These are phyloP conservation scores for Pocota personata DNA, from an alignment of 2,888 invertebrate species.

Conservation along the genomic window DNA sequence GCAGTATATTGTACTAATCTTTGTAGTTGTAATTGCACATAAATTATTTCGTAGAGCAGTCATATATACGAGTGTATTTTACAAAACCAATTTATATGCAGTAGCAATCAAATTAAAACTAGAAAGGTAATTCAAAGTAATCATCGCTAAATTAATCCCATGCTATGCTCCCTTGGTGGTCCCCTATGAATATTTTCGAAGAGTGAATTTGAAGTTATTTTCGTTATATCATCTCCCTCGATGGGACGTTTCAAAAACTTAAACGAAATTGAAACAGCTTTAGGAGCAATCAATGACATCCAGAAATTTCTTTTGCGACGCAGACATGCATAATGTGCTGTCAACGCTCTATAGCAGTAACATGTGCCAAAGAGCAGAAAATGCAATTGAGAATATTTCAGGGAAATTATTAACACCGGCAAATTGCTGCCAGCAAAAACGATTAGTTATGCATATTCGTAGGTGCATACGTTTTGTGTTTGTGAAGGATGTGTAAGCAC, in stretches of 20 bases:
- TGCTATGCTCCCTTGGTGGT: not conserved
- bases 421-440: not conserved
- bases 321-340: not conserved
- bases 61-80: too few relatives aligned
- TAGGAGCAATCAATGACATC: not conserved
- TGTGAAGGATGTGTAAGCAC: not conserved
- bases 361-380: not conserved
- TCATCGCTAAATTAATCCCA: not conserved
- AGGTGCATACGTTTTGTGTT: constrained; percentile 3
- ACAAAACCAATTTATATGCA: too few relatives aligned
- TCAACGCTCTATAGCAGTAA: not conserved
- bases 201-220: too few relatives aligned
- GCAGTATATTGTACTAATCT: too few relatives aligned
- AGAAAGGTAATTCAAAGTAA: constrained; percentile 1
- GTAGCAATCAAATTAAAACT: too few relatives aligned
- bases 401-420: not conserved
- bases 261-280: not conserved
- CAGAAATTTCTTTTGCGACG: not conserved
- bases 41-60: too few relatives aligned
- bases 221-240: not conserved
- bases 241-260: not conserved
- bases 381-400: not conserved
- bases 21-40: too few relatives aligned
- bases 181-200: too few relatives aligned
- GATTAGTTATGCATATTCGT: not conserved